These are phyloP conservation scores for Pelobates cultripes DNA, from an alignment of 2,797 vertebrate genomes.

Conservation along the genomic window DNA sequence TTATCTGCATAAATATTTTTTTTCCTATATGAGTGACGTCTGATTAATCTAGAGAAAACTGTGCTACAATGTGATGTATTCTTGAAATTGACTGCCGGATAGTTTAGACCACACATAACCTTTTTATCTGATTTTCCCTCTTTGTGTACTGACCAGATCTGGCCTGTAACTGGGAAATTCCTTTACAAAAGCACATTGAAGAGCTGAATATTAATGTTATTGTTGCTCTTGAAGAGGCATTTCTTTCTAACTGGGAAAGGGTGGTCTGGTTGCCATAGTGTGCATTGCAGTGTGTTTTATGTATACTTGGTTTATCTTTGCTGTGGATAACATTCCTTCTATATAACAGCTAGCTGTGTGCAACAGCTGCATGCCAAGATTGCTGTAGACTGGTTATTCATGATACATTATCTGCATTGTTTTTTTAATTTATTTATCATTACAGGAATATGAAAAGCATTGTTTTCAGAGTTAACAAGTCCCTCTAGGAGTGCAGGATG, in stretches of 20 bases:
- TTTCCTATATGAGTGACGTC: not conserved
- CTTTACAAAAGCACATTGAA: not conserved
- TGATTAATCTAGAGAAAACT: not conserved
- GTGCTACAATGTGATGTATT: not conserved
- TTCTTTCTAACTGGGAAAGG: not conserved
- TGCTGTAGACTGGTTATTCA: not conserved
- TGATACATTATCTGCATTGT: constrained; percentile 10
- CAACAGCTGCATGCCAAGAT: not conserved
- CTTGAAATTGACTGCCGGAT: not conserved
- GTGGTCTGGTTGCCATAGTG: not conserved
- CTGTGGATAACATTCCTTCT: not conserved
- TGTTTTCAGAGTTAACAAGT: constrained; percentile 40
- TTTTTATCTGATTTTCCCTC: not conserved
- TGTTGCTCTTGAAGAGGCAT: not conserved
- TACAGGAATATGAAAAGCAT: constrained; percentile 5
- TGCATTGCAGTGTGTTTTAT: not conserved
- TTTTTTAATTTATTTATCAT: constrained; percentile 9
- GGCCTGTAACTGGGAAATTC: not conserved
- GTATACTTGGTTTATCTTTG: not conserved
- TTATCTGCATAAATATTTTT: too few species aligned
- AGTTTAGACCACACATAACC: not conserved
- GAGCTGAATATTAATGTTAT: not conserved
- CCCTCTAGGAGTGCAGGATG: constrained; percentile 25
- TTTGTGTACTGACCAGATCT: not conserved
- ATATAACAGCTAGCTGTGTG: not conserved